Conservation (phyloP, 2,113 vertebrate species). For the Bagarius yarrelli region DNA sequence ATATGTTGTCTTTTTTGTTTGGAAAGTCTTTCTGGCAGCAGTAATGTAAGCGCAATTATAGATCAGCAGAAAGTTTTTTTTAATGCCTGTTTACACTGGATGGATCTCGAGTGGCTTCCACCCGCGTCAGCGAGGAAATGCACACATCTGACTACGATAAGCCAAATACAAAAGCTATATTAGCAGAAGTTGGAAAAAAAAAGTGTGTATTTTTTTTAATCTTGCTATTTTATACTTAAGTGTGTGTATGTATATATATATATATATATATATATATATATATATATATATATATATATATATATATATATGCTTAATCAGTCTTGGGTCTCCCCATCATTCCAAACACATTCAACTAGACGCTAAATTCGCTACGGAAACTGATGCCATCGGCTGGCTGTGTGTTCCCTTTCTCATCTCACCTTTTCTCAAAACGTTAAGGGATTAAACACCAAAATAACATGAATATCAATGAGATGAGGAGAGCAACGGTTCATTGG, state of each 20-base stretch:
- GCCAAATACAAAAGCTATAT: too few species aligned
- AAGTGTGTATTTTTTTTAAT: too few species aligned
- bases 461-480: constrained; percentile 6
- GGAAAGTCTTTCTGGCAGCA: constrained; percentile 1
- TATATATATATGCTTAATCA: too few species aligned
- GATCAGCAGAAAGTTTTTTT: background rate
- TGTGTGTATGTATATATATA: too few species aligned
- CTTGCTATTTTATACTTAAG: too few species aligned
- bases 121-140: background rate
- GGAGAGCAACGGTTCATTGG: background rate
- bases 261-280: too few species aligned
- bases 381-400: constrained; percentile 1
- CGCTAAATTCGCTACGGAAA: background rate
- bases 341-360: background rate
- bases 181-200: too few species aligned
- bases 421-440: constrained; percentile 2
- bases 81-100: background rate
- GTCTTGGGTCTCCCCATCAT: background rate
- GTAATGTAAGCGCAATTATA: constrained; percentile 12
- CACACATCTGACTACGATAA: background rate
- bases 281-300: too few species aligned
- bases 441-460: constrained; percentile 14
- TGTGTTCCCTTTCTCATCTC: background rate
- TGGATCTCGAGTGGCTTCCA: constrained; percentile 1
- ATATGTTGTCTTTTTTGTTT: background rate